Base-by-base conservation (phyloP, 53 echinoderm and acorn worm species). In the Antedon mediterranea region DNA sequence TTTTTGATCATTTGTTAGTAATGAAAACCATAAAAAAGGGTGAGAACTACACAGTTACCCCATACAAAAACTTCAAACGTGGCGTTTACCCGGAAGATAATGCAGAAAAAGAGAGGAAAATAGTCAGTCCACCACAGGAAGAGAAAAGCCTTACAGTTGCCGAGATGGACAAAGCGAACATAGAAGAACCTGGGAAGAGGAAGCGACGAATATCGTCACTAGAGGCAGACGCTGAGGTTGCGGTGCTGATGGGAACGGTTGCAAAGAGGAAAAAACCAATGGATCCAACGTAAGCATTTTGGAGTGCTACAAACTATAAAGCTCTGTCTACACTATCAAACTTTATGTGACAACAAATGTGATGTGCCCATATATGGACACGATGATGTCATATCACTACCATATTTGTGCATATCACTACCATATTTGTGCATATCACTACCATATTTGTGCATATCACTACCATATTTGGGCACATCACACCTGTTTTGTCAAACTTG, bases 241-340 rank as follows among this genome's bases (percentile, higher is more conserved):
- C 90, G 0, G 87, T 85, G 30, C 79, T 93, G 28, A 93, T 84
- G 79, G 79, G 79, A 33, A 87, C 80, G 72, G 79, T 74, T 23
- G 83, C 76, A 30, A 93, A 93, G 85, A 93, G 89, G 43, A 79
- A 71, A 30, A 93, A 90, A 75, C 84, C 88, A 15, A 93, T 93
- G 93, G 86, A 93, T 77, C 93, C 93, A 71, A 93, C 89, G 93
- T 93, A 75, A 90, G 88, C n/a, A n/a, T n/a, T n/a, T n/a, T n/a
- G n/a, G n/a, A n/a, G n/a, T n/a, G n/a, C n/a, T n/a, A n/a, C n/a
- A n/a, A n/a, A n/a, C n/a, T n/a, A n/a, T n/a, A n/a, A n/a, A n/a
- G n/a, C n/a, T n/a, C n/a, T n/a, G n/a, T n/a, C n/a, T n/a, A n/a
- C n/a, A n/a, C n/a, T n/a, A n/a, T n/a, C n/a, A n/a, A n/a, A n/a